Base-by-base conservation (phyloP, 1,140 invertebrate genomes). In the Hylaeus volcanicus region DNA sequence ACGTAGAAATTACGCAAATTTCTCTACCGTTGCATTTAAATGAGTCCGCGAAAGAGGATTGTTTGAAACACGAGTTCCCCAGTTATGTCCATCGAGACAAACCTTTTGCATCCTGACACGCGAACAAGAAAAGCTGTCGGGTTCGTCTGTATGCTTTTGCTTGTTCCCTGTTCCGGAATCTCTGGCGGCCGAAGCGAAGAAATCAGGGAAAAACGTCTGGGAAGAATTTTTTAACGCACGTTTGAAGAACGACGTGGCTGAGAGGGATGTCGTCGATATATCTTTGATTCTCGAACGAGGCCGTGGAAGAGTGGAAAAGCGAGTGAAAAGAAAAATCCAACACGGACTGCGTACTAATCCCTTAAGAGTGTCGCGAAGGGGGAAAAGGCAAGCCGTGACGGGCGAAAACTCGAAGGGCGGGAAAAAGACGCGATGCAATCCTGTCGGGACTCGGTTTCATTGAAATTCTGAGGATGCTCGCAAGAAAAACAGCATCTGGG, bases 401-500 rank as follows among this genome's bases (percentile, higher is more conserved):
- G 51, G 55, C 43, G 37, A 37, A 60, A 26, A 8, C 45, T 5
- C 41, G 43, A 75, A 66, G 69, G 48, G 39, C 48, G 37, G 70
- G 68, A 61, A 76, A 61, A 79, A 74, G 72, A 66, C 76, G 63
- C 56, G 83, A 71, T 58, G 64, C 82, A 82, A 86, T 85, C 75
- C 80, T 75, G 56, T 69, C 71, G 82, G 68, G 81, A 80, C 51
- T 43, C n/a, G 48, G 66, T 66, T 77, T 82, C 79, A 83, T 84
- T 84, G 82, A 88, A 84, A 84, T 72, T 72, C 66, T 61, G 72
- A 68, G 55, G 61, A 74, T 4, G 45, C 71, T 65, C 37, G 72
- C 12, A 26, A 45, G 65, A 82, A 82, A 85, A 85, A 85, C 72
- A 86, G 63, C 83, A 85, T 83, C 78, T 75, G 58, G 68, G 72